Evolutionary conservation across 2,113 vertebrate species (phyloP).

Genomic region (Eidolon helvum): DNA sequence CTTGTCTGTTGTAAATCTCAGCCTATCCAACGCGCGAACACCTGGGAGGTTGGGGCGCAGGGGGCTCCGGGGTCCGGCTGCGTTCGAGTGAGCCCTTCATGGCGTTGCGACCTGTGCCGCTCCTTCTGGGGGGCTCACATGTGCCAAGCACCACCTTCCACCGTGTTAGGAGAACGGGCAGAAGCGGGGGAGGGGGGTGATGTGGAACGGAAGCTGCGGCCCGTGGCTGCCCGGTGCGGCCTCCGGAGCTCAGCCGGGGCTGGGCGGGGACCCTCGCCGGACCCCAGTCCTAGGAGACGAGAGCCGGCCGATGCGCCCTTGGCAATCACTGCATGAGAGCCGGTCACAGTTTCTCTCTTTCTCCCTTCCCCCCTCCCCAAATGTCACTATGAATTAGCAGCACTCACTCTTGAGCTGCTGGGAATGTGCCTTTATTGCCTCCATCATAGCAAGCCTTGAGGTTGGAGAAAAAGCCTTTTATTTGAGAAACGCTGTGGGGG

Average conservation of each 20-base stretch:
- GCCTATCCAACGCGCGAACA: background rate
- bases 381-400: background rate
- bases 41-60: background rate
- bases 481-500: background rate
- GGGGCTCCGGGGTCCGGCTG: fast-evolving
- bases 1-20: background rate
- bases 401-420: background rate
- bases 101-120: background rate
- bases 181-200: background rate
- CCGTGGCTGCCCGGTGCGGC: too few relatives aligned
- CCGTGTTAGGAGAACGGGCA: too few relatives aligned
- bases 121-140: background rate
- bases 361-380: background rate
- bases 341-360: background rate
- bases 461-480: background rate
- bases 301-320: too few relatives aligned
- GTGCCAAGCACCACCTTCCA: background rate
- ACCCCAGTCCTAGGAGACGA: background rate
- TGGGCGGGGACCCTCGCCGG: background rate
- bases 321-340: background rate
- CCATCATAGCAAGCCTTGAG: background rate
- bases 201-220: fast-evolving
- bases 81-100: too few relatives aligned
- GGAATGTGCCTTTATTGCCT: background rate
- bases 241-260: background rate